Conservation (phyloP, 2,888 invertebrate genomes). For the Drosophila testacea region DNA sequence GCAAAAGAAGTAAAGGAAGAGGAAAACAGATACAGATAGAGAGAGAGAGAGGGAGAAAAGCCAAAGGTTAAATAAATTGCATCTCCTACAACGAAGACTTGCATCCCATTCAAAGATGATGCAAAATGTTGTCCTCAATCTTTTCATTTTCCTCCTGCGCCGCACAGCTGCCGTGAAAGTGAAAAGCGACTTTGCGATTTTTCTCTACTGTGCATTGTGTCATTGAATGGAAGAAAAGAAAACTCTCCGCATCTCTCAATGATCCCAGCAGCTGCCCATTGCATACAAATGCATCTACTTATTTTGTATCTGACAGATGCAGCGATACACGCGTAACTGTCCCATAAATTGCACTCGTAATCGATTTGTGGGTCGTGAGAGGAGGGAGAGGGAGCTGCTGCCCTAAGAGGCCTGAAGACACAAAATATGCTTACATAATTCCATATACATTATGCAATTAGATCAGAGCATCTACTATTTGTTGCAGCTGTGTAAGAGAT, state of each 20-base stretch:
- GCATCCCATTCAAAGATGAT: constrained; percentile 49
- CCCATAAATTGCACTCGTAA: constrained; percentile 73
- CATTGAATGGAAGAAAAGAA: constrained; percentile 33
- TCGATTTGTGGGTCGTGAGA: constrained; percentile 44
- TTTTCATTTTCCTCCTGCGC: constrained; percentile 16
- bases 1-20: constrained; percentile 19
- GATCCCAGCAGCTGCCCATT: constrained; percentile 41
- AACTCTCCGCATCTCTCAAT: constrained; percentile 16
- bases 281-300: constrained; percentile 15
- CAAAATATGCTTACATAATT: constrained; percentile 50
- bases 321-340: constrained; percentile 45
- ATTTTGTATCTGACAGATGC: constrained; percentile 38
- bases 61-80: constrained; percentile 47
- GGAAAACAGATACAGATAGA: not conserved
- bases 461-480: constrained; percentile 34
- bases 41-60: constrained; percentile 26
- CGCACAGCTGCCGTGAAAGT: constrained; percentile 49
- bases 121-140: constrained; percentile 50
- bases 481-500: constrained; percentile 56
- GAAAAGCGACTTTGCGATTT: constrained; percentile 54
- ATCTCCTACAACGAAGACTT: constrained; percentile 6
- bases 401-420: constrained; percentile 14
- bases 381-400: constrained; percentile 2
- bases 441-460: constrained; percentile 69
- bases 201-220: constrained; percentile 40